Base-by-base conservation (phyloP, 1,140 invertebrate genomes). In the Philopotamus ludificatus region DNA sequence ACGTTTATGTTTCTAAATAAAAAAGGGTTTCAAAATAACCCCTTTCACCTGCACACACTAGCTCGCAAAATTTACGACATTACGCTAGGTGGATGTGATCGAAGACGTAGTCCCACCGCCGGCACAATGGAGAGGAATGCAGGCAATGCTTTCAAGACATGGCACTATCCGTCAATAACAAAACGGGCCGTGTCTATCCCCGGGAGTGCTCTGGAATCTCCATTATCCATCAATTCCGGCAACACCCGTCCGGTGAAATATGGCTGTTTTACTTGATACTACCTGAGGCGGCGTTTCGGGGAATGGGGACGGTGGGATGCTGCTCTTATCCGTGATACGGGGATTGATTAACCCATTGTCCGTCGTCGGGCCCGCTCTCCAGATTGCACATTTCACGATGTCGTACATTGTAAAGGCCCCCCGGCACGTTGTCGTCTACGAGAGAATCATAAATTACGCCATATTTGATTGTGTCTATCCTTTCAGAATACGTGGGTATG, bases 151-250 rank as follows among this genome's bases (percentile, higher is more conserved):
- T 4, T 12, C 44, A 16, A 7, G 44, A 16, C 4, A 16, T 16
- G 44, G 44, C 4, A 47, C 18, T 47, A 20, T 47, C 18, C 44
- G 44, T 47, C 44, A 47, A 47, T 47, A 47, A 47, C 44, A 47
- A 47, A 47, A 20, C 44, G 44, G 4, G 4, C 12, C 28, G n/a
- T 34, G 28, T 34, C 28, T 34, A 12, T 34, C 28, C 44, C 15
- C 10, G 7, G 44, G 44, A 16, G n/a, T 39, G 7, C 44, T 12
- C 44, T 47, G 44, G 44, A 47, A 47, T 47, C 18, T 20, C 10
- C 44, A 20, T 16, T 20, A 47, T 47, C 44, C 44, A 20, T 47
- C 44, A 47, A 47, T 47, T 47, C 44, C 44, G 18, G 44, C 8
- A 7, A 16, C 34, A 8, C 8, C 8, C 34, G 34, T 8, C 10